Percentiles rank a stretch among this genome's conserved stretches.
Evolutionary conservation across 2,797 vertebrate genomes (phyloP).

Genomic region (Spea hammondii): DNA sequence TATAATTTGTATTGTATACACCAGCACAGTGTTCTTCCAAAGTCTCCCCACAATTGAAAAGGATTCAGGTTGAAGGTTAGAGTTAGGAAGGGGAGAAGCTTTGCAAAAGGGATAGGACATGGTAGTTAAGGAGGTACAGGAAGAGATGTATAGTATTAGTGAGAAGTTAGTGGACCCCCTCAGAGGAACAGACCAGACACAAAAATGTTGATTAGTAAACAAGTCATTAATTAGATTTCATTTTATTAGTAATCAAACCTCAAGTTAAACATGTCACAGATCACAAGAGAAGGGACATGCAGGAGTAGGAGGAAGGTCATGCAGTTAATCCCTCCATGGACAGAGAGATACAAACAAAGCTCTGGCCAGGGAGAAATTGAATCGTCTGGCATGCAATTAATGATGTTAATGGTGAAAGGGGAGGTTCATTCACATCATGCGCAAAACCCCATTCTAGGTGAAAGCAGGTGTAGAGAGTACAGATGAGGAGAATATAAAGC

Average conservation of each 20-base stretch:
- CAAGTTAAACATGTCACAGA: conserved; percentile 53
- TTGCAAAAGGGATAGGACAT: conserved; percentile 43
- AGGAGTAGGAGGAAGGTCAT: conserved; percentile 45
- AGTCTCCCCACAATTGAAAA: conserved; percentile 39
- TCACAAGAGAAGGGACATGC: conserved; percentile 54
- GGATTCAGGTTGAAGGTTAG: conserved; percentile 42
- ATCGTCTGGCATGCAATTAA: conserved; percentile 43
- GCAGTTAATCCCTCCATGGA: conserved; percentile 35
- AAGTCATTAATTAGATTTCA: conserved; percentile 53
- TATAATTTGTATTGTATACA: conserved; percentile 33
- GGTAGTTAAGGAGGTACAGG: conserved; percentile 48
- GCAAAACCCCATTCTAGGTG: conserved; percentile 27
- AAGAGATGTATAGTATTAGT: conserved; percentile 52
- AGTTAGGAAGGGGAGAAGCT: conserved; percentile 48
- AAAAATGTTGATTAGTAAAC: conserved; percentile 55
- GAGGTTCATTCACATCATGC: conserved; percentile 40
- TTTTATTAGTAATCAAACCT: conserved; percentile 54
- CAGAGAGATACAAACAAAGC: conserved; percentile 4
- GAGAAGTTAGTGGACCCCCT: conserved; percentile 53
- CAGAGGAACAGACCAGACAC: conserved; percentile 54
- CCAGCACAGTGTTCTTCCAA: conserved; percentile 53
- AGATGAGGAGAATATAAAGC: background rate
- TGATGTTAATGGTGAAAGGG: conserved; percentile 42
- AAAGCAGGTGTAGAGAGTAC: conserved; percentile 4
- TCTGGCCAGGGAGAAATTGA: conserved; percentile 29